A percentile compares a stretch with the other conserved stretches of the same genome.
phyloP scores from a whole-genome alignment of 2,888 invertebrate genomes.

The Parnassius orleans region DNA sequence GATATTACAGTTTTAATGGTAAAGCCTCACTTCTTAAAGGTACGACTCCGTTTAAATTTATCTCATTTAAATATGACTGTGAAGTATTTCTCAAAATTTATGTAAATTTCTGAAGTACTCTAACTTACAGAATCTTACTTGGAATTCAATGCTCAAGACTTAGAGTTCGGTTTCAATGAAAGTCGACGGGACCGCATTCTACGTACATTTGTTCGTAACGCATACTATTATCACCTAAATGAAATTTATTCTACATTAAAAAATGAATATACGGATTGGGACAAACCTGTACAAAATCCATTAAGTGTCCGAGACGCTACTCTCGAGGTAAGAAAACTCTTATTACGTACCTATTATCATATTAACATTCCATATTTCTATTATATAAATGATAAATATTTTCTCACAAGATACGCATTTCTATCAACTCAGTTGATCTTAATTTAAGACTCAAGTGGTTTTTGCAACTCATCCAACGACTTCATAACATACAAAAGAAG shows the following conservation, averaged over 20 bases:
- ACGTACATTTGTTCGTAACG: slow-evolving; percentile 95
- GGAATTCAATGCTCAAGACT: slow-evolving; percentile 90
- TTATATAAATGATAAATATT: background rate
- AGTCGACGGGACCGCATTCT: slow-evolving; percentile 91
- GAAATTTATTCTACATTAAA: slow-evolving; percentile 96
- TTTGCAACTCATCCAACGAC: slow-evolving; percentile 60
- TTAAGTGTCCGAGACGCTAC: slow-evolving; percentile 92
- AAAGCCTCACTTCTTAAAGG: slow-evolving; percentile 1
- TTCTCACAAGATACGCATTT: background rate
- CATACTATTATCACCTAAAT: slow-evolving; percentile 96
- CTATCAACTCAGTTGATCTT: slow-evolving; percentile 52
- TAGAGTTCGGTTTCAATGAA: slow-evolving; percentile 96
- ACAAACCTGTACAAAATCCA: slow-evolving; percentile 91
- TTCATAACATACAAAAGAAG: slow-evolving; percentile 58
- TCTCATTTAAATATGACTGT: slow-evolving; percentile 29
- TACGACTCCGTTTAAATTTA: slow-evolving; percentile 16
- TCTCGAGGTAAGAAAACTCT: slow-evolving; percentile 77
- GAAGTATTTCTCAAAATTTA: slow-evolving; percentile 47
- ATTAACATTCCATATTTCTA: too few species aligned
- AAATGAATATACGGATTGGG: slow-evolving; percentile 99
- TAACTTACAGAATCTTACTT: slow-evolving; percentile 87
- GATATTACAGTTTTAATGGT: background rate
- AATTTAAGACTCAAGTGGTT: slow-evolving; percentile 68
- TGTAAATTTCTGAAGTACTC: slow-evolving; percentile 59
- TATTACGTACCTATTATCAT: too few species aligned